These are phyloP conservation scores for Papilio polyxenes DNA, from an alignment of 1,140 invertebrate genomes.

Conservation along the genomic window DNA sequence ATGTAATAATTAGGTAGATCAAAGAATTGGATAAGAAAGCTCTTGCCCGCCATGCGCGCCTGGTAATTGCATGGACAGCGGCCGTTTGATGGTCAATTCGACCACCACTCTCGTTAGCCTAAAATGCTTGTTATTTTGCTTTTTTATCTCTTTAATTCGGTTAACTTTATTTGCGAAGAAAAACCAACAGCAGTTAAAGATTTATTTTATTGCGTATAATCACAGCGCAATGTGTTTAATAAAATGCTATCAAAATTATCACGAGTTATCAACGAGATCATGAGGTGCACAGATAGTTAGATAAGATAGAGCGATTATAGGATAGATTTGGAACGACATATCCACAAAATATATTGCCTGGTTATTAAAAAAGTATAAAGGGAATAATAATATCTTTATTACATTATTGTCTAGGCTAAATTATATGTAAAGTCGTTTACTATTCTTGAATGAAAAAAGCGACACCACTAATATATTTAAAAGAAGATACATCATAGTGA, in stretches of 20 bases:
- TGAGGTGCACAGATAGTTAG: background rate
- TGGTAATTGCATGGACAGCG: constrained; percentile 53
- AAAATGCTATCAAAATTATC: constrained; percentile 30
- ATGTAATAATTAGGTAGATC: constrained; percentile 63
- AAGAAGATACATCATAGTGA: constrained; percentile 32
- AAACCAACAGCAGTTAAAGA: background rate
- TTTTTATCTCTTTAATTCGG: too few species aligned
- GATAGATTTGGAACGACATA: constrained; percentile 17
- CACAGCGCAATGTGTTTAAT: constrained; percentile 13
- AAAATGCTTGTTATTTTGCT: constrained; percentile 11
- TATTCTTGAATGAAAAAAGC: background rate
- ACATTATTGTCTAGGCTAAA: too few species aligned
- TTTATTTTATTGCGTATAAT: constrained; percentile 1
- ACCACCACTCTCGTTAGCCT: background rate
- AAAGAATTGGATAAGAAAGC: constrained; percentile 55
- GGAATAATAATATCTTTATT: too few species aligned
- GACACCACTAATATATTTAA: constrained; percentile 35
- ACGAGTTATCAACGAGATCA: constrained; percentile 5
- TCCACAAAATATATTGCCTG: background rate
- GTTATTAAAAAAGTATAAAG: background rate
- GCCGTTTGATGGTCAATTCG: constrained; percentile 47
- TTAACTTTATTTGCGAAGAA: background rate
- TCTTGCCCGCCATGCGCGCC: constrained; percentile 49
- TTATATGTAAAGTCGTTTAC: background rate
- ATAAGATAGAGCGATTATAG: background rate